A percentile compares a stretch with the other conserved stretches of the same genome.
phyloP scores from a whole-genome alignment of 2,888 invertebrate species.

The Metacarcinus magister region DNA sequence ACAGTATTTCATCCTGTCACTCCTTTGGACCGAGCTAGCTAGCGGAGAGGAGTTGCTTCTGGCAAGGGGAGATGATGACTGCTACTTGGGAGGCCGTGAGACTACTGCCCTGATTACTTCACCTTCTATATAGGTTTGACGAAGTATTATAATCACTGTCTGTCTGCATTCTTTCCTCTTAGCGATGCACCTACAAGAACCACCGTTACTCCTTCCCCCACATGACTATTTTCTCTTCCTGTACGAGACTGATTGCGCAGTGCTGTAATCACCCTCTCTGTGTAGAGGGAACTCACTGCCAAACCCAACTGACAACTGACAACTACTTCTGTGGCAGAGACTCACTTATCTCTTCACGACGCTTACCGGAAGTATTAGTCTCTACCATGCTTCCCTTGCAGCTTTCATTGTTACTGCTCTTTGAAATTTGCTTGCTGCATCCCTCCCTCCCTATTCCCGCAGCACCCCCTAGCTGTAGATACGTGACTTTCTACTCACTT shows the following conservation, averaged over 20 bases:
- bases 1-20: not conserved
- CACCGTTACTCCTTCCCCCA: too few relatives aligned
- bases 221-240: too few relatives aligned
- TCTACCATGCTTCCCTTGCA: not conserved
- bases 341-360: not conserved
- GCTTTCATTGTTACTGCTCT: not conserved
- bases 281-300: too few relatives aligned
- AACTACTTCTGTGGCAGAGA: too few relatives aligned
- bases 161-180: too few relatives aligned
- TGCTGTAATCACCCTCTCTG: too few relatives aligned
- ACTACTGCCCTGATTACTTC: not conserved
- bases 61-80: too few relatives aligned
- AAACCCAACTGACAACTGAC: too few relatives aligned
- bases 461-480: not conserved
- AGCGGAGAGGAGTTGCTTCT: not conserved
- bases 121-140: not conserved
- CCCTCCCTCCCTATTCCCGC: not conserved
- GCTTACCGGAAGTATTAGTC: not conserved
- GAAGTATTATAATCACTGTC: not conserved
- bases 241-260: too few relatives aligned
- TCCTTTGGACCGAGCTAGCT: not conserved
- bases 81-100: too few relatives aligned
- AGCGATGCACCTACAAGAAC: too few relatives aligned
- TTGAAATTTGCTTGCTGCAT: not conserved
- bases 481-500: not conserved